A percentile compares a stretch with the other conserved stretches of the same genome.
phyloP scores from a whole-genome alignment of 2,888 invertebrate genomes.

The Stenurella melanura region DNA sequence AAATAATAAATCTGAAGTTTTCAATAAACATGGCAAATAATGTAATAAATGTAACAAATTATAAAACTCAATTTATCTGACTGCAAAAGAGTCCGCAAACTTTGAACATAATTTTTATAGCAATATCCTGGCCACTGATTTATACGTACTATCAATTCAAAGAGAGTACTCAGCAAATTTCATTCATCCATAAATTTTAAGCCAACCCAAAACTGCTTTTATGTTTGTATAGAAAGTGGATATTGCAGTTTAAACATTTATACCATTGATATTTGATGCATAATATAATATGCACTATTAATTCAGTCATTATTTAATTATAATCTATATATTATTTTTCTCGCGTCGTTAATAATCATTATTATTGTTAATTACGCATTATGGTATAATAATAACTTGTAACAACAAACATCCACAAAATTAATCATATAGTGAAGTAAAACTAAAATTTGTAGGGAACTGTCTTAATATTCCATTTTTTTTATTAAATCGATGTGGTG shows the following conservation, averaged over 20 bases:
- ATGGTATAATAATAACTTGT: neutral
- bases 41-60: conserved; percentile 69
- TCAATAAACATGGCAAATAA: conserved; percentile 66
- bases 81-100: conserved; percentile 69
- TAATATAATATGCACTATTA: conserved; percentile 13
- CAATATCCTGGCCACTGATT: conserved; percentile 69
- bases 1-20: conserved; percentile 38
- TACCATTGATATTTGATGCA: conserved; percentile 39
- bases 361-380: neutral
- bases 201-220: conserved; percentile 65
- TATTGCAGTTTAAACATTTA: conserved; percentile 62
- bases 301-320: conserved; percentile 1
- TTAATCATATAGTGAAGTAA: too few species aligned
- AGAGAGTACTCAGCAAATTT: conserved; percentile 71
- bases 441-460: too few species aligned
- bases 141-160: conserved; percentile 69
- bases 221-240: conserved; percentile 66
- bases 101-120: conserved; percentile 70
- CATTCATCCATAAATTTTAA: conserved; percentile 67
- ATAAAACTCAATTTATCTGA: conserved; percentile 70
- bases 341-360: neutral
- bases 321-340: neutral
- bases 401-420: too few species aligned
- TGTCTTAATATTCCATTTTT: too few species aligned
- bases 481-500: too few species aligned